Percentiles rank a stretch among this genome's conserved stretches.
Evolutionary conservation across 2,888 invertebrate genomes (phyloP).

Genomic region (Acronicta psi): DNA sequence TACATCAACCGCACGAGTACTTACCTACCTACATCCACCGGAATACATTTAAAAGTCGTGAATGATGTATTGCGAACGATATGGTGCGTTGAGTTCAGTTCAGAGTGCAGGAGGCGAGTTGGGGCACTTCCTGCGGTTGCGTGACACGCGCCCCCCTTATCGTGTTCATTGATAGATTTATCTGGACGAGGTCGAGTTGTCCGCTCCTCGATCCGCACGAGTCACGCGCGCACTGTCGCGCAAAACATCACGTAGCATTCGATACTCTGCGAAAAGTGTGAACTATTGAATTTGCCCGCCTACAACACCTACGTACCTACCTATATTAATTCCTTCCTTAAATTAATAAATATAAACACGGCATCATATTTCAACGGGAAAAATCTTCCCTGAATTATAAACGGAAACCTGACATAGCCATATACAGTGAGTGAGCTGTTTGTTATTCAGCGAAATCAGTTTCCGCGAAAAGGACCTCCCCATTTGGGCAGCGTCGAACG

Average conservation of each 20-base stretch:
- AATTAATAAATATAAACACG: conserved; percentile 33
- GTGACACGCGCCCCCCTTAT: conserved; percentile 84
- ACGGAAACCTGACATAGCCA: conserved; percentile 46
- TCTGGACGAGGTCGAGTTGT: conserved; percentile 82
- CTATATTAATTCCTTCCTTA: conserved; percentile 15
- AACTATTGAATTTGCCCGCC: background rate
- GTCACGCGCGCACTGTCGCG: conserved; percentile 63
- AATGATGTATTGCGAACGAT: conserved; percentile 65
- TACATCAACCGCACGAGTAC: too few species aligned
- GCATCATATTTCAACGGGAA: conserved; percentile 35
- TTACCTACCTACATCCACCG: conserved; percentile 24
- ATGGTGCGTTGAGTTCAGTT: conserved; percentile 64
- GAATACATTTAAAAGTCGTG: conserved; percentile 51
- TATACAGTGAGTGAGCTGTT: conserved; percentile 63
- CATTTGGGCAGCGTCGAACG: conserved; percentile 61
- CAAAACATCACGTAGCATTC: conserved; percentile 43
- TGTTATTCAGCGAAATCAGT: conserved; percentile 69
- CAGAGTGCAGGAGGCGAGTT: conserved; percentile 76
- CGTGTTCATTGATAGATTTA: conserved; percentile 87
- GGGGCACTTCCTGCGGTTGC: conserved; percentile 82
- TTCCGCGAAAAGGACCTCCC: conserved; percentile 67
- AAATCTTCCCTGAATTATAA: conserved; percentile 56
- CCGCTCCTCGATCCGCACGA: conserved; percentile 61
- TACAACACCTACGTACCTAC: too few species aligned
- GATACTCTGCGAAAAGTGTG: background rate